A percentile compares a stretch with the other conserved stretches of the same genome.
Conservation (phyloP, 2,888 invertebrate species). For the Nysson spinosus region DNA sequence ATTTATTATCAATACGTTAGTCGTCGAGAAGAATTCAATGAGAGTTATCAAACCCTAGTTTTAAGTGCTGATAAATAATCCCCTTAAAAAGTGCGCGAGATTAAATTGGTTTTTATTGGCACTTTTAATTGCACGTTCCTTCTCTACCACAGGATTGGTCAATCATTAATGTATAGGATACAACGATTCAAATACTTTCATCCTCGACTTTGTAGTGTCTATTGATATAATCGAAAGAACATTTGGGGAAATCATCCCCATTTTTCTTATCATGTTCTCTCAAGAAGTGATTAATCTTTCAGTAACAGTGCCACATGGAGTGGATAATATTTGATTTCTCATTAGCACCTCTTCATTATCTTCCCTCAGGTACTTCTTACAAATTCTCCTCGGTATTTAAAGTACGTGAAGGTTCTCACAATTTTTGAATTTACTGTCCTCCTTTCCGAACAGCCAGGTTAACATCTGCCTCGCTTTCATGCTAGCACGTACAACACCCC, state of each 20-base stretch:
- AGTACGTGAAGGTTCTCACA: slow-evolving; percentile 89
- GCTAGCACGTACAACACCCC: slow-evolving; percentile 90
- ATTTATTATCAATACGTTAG: slow-evolving; percentile 8
- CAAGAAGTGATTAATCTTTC: no score
- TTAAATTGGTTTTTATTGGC: slow-evolving; percentile 50
- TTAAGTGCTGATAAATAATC: no score
- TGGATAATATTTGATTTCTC: no score
- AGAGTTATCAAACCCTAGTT: slow-evolving; percentile 13
- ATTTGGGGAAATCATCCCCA: no score
- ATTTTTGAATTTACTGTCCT: slow-evolving; percentile 94
- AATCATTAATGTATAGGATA: no score
- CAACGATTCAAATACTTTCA: no score
- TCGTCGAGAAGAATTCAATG: slow-evolving; percentile 15
- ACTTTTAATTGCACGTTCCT: slow-evolving; percentile 44
- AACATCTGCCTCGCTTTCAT: slow-evolving; percentile 95
- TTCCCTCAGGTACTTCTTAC: slow-evolving; percentile 27
- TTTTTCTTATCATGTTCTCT: no score
- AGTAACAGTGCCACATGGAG: background rate
- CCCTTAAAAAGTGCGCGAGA: no score
- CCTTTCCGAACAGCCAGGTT: slow-evolving; percentile 94
- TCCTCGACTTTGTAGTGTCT: no score
- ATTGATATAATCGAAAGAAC: no score
- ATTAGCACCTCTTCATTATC: slow-evolving; percentile 13
- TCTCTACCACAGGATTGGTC: no score
- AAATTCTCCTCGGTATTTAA: slow-evolving; percentile 16